These are phyloP conservation scores for Zoroaster sp. DNA, from an alignment of 53 echinoderm and acorn worm genomes.

Conservation along the genomic window DNA sequence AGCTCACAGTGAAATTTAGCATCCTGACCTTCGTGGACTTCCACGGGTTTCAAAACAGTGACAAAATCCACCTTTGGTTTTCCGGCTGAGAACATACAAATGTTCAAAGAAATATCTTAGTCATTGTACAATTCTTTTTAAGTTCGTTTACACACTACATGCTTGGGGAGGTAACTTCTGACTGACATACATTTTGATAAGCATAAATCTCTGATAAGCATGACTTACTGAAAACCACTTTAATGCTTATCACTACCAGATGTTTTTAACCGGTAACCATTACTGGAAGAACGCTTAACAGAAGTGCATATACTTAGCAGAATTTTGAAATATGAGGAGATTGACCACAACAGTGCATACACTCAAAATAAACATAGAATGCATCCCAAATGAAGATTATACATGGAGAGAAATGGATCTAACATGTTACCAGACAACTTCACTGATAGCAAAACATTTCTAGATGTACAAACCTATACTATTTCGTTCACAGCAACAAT, in stretches of 20 bases:
- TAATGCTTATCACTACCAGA: background rate
- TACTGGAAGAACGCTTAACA: background rate
- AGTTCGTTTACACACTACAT: background rate
- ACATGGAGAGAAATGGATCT: background rate
- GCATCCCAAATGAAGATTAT: background rate
- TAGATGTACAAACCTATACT: too few species aligned
- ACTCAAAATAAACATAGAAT: background rate
- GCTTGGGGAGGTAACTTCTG: background rate
- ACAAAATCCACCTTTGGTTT: conserved; percentile 97
- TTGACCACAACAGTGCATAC: background rate
- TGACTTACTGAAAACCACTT: background rate
- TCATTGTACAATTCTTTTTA: background rate
- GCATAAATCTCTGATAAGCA: background rate
- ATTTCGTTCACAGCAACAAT: too few species aligned
- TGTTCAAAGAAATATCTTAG: background rate
- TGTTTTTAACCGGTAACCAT: background rate
- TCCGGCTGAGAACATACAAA: conserved; percentile 54
- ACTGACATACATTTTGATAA: background rate
- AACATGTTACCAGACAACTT: background rate
- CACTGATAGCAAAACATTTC: background rate
- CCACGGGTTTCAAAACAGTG: conserved; percentile 74
- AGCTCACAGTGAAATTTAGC: conserved; percentile 85
- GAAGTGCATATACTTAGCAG: background rate
- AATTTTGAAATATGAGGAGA: background rate
- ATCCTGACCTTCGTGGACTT: conserved; percentile 82